These are phyloP conservation scores for Holothuria scabra DNA, from an alignment of 53 echinoderm and acorn worm species.

Conservation along the genomic window DNA sequence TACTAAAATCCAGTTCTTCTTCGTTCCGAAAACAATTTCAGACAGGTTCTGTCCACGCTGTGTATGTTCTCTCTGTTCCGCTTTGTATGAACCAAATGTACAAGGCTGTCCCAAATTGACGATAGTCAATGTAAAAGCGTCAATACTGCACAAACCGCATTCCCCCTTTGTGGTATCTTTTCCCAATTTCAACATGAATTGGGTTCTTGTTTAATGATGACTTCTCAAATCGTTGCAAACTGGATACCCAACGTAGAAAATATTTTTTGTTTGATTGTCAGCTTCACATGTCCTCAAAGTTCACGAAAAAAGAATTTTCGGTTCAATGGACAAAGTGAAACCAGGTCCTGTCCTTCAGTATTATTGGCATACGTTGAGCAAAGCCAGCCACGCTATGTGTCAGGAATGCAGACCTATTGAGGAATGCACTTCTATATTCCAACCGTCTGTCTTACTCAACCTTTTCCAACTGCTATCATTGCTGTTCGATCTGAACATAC, in stretches of 20 bases:
- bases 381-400: neutral
- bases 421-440: slow-evolving; percentile 16
- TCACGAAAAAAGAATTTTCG: neutral
- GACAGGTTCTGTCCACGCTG: too few species aligned
- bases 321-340: neutral
- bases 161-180: neutral
- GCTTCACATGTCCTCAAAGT: slow-evolving; percentile 30
- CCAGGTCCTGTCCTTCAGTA: neutral
- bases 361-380: slow-evolving; percentile 3
- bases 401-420: slow-evolving; percentile 34
- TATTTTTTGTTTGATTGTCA: neutral
- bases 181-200: slow-evolving; percentile 26
- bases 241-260: neutral
- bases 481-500: too few species aligned
- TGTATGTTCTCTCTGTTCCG: too few species aligned
- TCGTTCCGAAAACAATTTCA: too few species aligned
- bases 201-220: slow-evolving; percentile 4
- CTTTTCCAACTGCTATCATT: too few species aligned
- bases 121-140: too few species aligned
- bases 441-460: too few species aligned
- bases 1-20: too few species aligned
- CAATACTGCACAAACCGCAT: neutral
- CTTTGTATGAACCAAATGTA: too few species aligned
- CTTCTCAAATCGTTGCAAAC: slow-evolving; percentile 25
- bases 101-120: too few species aligned